Conservation (phyloP, 2,888 invertebrate species). For the Nasonovia ribisnigri region DNA sequence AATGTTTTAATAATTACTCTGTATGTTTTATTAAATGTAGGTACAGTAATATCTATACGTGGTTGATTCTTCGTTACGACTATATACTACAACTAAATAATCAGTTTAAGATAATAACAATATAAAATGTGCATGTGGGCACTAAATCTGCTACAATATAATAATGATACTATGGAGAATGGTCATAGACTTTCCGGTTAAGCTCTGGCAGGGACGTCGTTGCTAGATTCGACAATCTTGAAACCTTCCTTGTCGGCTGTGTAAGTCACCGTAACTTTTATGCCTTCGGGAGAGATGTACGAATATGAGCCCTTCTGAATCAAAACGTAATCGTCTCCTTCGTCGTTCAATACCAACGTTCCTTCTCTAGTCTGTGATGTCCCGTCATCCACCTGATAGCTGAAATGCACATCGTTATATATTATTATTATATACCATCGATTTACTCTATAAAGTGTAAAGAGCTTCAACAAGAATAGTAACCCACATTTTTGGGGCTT, state of each 20-base stretch:
- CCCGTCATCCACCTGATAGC: slow-evolving; percentile 42
- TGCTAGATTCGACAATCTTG: slow-evolving; percentile 67
- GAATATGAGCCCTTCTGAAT: slow-evolving; percentile 72
- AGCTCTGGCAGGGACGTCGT: not conserved
- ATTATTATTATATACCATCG: not conserved
- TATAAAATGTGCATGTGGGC: not conserved
- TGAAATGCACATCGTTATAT: not conserved
- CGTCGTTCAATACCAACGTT: slow-evolving; percentile 70
- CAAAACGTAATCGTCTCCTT: slow-evolving; percentile 67
- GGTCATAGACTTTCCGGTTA: not conserved
- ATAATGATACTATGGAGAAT: not conserved
- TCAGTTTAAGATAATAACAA: not conserved
- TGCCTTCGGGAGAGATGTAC: slow-evolving; percentile 81
- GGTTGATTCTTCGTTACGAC: not conserved
- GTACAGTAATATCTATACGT: not conserved
- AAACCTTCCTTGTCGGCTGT: slow-evolving; percentile 80
- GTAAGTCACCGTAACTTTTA: slow-evolving; percentile 75
- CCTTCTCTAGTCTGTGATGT: slow-evolving; percentile 70
- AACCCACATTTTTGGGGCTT: not conserved
- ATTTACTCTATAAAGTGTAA: not conserved
- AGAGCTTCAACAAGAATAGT: not conserved
- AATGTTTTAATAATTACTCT: not conserved
- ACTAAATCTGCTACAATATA: not conserved
- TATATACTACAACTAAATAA: not conserved
- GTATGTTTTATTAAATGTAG: not conserved